Evolutionary conservation across 2,797 vertebrate genomes (phyloP).

Genomic region (Enteromius paludinosus): DNA sequence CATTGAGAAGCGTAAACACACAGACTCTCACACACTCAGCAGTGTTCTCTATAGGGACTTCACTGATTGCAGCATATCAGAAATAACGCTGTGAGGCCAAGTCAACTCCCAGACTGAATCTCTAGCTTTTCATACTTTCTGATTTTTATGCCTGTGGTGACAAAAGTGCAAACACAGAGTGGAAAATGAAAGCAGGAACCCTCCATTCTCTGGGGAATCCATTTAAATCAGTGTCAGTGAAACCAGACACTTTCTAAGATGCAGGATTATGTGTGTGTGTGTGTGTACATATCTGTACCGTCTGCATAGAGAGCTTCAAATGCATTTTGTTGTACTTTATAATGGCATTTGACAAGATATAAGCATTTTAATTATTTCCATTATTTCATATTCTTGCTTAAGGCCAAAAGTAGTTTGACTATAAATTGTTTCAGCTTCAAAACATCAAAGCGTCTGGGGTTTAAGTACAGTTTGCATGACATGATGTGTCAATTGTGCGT

Average conservation of each 20-base stretch:
- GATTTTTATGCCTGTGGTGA: conserved; percentile 76
- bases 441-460: conserved; percentile 29
- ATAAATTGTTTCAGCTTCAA: conserved; percentile 53
- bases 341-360: conserved; percentile 45
- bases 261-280: conserved; percentile 47
- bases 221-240: conserved; percentile 77
- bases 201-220: conserved; percentile 79
- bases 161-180: conserved; percentile 78
- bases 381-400: conserved; percentile 47
- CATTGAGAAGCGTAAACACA: conserved; percentile 64
- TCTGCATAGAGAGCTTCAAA: conserved; percentile 53
- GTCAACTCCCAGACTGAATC: conserved; percentile 75
- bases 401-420: conserved; percentile 41
- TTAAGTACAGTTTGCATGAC: conserved; percentile 37
- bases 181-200: conserved; percentile 76
- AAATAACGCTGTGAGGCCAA: conserved; percentile 76
- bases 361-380: conserved; percentile 54
- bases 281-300: conserved; percentile 64
- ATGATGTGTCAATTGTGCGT: conserved; percentile 64
- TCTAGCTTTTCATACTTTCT: conserved; percentile 74
- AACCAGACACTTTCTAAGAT: conserved; percentile 70
- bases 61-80: conserved; percentile 80
- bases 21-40: conserved; percentile 55
- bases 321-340: conserved; percentile 42
- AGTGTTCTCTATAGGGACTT: conserved; percentile 78